Evolutionary conservation across 2,888 invertebrate genomes (phyloP), one percentile per base, ranked within the genome.

Genomic region (Netelia virgata): DNA sequence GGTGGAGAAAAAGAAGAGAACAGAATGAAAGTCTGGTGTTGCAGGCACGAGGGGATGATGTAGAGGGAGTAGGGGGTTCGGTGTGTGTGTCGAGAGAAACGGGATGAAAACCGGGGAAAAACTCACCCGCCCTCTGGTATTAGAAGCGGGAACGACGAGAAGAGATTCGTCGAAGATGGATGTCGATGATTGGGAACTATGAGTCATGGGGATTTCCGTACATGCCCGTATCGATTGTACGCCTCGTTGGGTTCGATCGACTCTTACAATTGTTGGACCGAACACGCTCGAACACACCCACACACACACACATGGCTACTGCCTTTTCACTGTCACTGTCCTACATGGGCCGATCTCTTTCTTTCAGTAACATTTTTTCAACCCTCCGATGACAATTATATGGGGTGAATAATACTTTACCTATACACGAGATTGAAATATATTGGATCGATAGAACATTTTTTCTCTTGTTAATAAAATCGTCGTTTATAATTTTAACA

Each of bases 141-240:
- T 18, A 16, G 57, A 18, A 18, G 57, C 16, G 57, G 18, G 41
- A 36, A 69, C 68, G 43, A 69, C 53, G 59, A 57, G 57, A 50
- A 76, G 41, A 75, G 75, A 77, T 86, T 82, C 79, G 53, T 82
- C 73, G 78, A 84, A 86, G 87, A 88, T 87, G 82, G 82, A 88
- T 88, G 81, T 73, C 78, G 63, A 75, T 85, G 87, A 87, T 88
- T 87, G 85, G 83, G 69, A 73, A 77, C 82, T 82, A 86, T 88
- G 87, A 87, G 87, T 88, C 87, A 88, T 88, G 82, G 57, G 79
- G 82, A 63, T 57, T 66, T 9, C 50, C 23, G 55, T 20, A 50
- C 61, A 68, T 80, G 69, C 77, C 63, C n/a, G 14, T 63, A 77
- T 68, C 85, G 77, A 86, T 87, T 87, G 85, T 80, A 86, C 87